Evolutionary conservation across 1,140 invertebrate species (phyloP), one percentile per base, ranked within the genome.

Genomic region (Andricus grossulariae): DNA sequence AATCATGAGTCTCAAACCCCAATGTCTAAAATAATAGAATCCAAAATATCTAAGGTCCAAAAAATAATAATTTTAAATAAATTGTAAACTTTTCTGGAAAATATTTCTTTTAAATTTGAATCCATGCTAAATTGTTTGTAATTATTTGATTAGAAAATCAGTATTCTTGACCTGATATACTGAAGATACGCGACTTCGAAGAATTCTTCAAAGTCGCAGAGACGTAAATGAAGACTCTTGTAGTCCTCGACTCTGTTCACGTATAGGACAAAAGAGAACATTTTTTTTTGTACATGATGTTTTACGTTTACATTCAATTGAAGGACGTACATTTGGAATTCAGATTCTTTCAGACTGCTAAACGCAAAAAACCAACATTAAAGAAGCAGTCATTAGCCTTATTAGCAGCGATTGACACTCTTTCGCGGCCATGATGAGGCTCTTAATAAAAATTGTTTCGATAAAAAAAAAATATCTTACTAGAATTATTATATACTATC

Each of bases 391-490:
- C 16, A 16, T n/a, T 15, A 52, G 52, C 52, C 52, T 18, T 32
- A 51, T 60, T 52, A 21, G 72, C 49, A 32, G 12, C 72, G 74
- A 78, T 81, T 78, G 80, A 78, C 80, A 78, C 80, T 81, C 66
- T 76, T 78, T 80, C 49, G 15, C 52, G 75, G 72, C 73, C 76
- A 51, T 75, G 39, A 74, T 71, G 76, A 75, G 71, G 70, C n/a
- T 16, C 18, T n/a, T 50, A 12, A 54, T 11, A 71, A n/a, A 32
- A 19, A 76, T 32, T 32, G 25, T 5, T 32, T 32, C 25, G 4
- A 32, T 32, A 5, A 3, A 32, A 32, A n/a, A 32, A 32, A 32
- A 32, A 3, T 32, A 32, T 32, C 5, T 3, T 32, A 32, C 0
- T 3, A 32, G 25, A 5, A 3, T 32, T 32, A 32, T 32, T 32